phyloP scores from a whole-genome alignment of 1,140 invertebrate species.

The Cataglyphis hispanica region DNA sequence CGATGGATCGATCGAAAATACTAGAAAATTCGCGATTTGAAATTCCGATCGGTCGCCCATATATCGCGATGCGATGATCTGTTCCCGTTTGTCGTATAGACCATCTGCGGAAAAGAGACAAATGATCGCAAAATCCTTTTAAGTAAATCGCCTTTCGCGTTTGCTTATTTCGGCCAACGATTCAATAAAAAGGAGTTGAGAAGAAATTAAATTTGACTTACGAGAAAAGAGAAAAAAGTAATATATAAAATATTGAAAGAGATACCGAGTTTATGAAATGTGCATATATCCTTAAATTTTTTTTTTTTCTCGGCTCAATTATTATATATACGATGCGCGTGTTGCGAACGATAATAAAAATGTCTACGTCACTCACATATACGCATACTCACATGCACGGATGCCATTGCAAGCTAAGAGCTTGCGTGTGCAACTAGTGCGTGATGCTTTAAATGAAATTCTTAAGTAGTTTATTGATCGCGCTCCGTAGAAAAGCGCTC shows the following conservation, averaged over 20 bases:
- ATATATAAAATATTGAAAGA: not conserved
- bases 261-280: not conserved
- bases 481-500: slow-evolving; percentile 13
- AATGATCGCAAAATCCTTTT: not conserved
- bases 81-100: not conserved
- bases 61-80: not conserved
- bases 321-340: slow-evolving; percentile 48
- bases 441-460: slow-evolving; percentile 48
- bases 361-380: slow-evolving; percentile 35
- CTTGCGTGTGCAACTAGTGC: slow-evolving; percentile 62
- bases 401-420: slow-evolving; percentile 37
- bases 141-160: slow-evolving; percentile 9
- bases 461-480: slow-evolving; percentile 47
- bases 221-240: not conserved
- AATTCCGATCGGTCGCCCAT: slow-evolving; percentile 70
- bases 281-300: not conserved
- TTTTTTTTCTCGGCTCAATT: not conserved
- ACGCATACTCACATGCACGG: not conserved
- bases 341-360: slow-evolving; percentile 49
- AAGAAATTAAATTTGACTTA: not conserved
- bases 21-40: slow-evolving; percentile 64
- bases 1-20: slow-evolving; percentile 59
- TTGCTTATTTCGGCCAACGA: not conserved
- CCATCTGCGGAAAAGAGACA: not conserved
- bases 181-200: not conserved